Evolutionary conservation across 2,888 invertebrate genomes (phyloP).

Genomic region (Celastrina argiolus): DNA sequence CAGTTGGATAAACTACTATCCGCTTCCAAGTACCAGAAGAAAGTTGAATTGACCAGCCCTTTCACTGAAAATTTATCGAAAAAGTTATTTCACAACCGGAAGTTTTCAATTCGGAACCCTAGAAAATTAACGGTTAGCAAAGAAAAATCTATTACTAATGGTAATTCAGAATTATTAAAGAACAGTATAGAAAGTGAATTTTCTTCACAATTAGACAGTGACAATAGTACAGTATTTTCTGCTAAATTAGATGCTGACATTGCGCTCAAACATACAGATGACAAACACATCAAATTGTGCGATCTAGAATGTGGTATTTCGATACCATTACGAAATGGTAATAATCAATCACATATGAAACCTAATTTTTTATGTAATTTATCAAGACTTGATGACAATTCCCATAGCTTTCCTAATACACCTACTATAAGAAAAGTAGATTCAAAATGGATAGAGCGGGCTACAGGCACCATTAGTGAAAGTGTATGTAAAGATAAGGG

Average conservation of each 20-base stretch:
- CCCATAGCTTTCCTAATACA: constrained; percentile 38
- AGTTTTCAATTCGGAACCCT: constrained; percentile 86
- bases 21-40: constrained; percentile 40
- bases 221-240: background rate
- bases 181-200: constrained; percentile 23
- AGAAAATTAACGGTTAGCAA: constrained; percentile 74
- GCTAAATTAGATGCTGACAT: background rate
- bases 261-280: background rate
- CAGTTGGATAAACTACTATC: constrained; percentile 51
- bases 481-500: constrained; percentile 32
- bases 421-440: constrained; percentile 56
- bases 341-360: background rate
- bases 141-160: constrained; percentile 22
- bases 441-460: constrained; percentile 66
- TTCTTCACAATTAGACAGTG: background rate
- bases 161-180: constrained; percentile 34
- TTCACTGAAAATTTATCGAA: constrained; percentile 77
- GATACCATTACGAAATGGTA: background rate
- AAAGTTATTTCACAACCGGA: constrained; percentile 83
- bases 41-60: constrained; percentile 42
- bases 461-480: constrained; percentile 55
- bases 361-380: background rate
- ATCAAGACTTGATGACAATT: constrained; percentile 21
- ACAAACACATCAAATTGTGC: background rate
- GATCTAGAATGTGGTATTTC: background rate